Conservation (phyloP, 2,113 vertebrate species). For the Dromaius novaehollandiae region DNA sequence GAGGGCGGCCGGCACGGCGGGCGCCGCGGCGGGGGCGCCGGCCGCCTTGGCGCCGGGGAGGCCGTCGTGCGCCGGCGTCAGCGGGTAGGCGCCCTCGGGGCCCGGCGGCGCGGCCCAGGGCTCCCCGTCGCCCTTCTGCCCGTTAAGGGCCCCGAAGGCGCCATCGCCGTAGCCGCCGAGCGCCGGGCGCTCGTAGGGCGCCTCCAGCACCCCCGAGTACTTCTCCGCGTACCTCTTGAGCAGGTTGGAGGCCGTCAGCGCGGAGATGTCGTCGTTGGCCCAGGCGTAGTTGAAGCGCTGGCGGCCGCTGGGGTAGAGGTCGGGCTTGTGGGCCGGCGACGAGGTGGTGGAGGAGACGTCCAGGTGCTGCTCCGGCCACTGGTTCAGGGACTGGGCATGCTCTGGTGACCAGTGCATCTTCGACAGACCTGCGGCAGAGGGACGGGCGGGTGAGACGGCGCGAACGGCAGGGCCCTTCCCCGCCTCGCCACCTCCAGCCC, state of each 20-base stretch:
- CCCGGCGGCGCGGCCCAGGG: constrained; percentile 85
- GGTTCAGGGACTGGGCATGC: constrained; percentile 97
- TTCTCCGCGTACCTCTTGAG: constrained; percentile 98
- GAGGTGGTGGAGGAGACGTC: constrained; percentile 97
- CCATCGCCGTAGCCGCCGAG: constrained; percentile 82
- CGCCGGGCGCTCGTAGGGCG: constrained; percentile 87
- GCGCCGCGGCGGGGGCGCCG: constrained; percentile 26
- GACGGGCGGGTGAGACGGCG: no score
- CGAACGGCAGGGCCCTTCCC: no score
- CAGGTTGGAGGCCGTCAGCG: constrained; percentile 95
- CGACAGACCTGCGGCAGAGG: constrained; percentile 69
- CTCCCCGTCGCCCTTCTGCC: constrained; percentile 89
- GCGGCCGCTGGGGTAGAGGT: constrained; percentile 82
- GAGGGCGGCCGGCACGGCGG: constrained; percentile 68
- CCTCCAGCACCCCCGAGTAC: constrained; percentile 90
- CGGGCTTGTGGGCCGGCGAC: constrained; percentile 93
- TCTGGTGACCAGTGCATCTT: constrained; percentile 99
- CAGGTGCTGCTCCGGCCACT: constrained; percentile 99
- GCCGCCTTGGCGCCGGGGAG: constrained; percentile 81
- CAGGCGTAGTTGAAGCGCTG: constrained; percentile 93
- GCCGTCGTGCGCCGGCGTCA: constrained; percentile 84
- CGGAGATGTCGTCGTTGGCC: constrained; percentile 97
- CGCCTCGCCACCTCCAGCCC: no score
- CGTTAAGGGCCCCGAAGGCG: constrained; percentile 83
- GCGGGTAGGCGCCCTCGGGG: constrained; percentile 83